Evolutionary conservation across 2,888 invertebrate genomes (phyloP), one percentile per base, ranked within the genome.

Genomic region (Melipona bicolor): DNA sequence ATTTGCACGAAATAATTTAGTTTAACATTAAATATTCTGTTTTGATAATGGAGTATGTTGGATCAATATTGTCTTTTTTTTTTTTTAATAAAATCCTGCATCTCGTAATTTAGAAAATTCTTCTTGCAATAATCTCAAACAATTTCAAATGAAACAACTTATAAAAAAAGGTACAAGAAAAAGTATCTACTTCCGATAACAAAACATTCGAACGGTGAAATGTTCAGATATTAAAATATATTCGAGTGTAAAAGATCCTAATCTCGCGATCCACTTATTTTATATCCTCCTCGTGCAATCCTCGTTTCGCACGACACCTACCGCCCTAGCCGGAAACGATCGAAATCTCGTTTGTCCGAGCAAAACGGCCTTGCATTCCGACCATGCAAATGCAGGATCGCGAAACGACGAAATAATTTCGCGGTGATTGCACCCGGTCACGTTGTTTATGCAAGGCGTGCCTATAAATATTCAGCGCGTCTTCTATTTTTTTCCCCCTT

Each of bases 401-500:
- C 49, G 62, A 21, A 73, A 50, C 64, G n/a, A 6, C 43, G 81
- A 70, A 70, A 80, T 82, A 74, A 82, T 80, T 70, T 52, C 64
- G 49, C 64, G 54, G 24, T 61, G 79, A 77, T 81, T 52, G 71
- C 71, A n/a, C 27, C 15, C 36, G 36, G 56, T 65, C 78, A 27
- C 77, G 70, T 82, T 70, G 79, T 78, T 87, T 78, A 65, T 64
- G 61, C 82, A 72, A 65, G 64, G 50, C 70, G 43, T 15, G 36
- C 68, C 68, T 62, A 82, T 77, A 74, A 74, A 62, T 77, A 83
- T 83, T 82, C 73, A 77, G 61, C 68, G 62, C 27, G 32, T 56
- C 15, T 32, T 21, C 24, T n/a, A 2, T 27, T 54, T 64, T 64
- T 70, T 17, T 15, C 21, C 21, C 9, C 5, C 4, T n/a, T 43